Evolutionary conservation across 2,888 invertebrate genomes (phyloP), one percentile per base, ranked within the genome.

Genomic region (Cheilosia soror): DNA sequence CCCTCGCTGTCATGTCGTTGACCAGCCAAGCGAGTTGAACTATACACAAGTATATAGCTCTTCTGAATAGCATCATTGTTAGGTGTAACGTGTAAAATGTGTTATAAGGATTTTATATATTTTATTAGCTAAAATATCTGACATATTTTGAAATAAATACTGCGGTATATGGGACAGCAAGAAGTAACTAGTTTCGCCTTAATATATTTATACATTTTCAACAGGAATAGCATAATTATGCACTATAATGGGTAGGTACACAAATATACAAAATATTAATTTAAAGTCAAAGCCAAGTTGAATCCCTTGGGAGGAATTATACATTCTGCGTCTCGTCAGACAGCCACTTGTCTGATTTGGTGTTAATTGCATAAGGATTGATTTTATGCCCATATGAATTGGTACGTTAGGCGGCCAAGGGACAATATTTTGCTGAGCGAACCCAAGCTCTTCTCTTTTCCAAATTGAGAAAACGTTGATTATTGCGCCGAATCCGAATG

Each of bases 291-390:
- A 31, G n/a, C 37, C 75, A 51, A 62, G 13, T 6, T 42, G 63
- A 68, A 76, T 63, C 85, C 76, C 80, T 55, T 72, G 81, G 81
- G 81, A 66, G 57, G 33, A 57, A 66, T 85, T 81, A 71, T 77
- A 85, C 72, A 85, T 77, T 81, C 66, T 85, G 68, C 68, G 81
- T 66, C 81, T 71, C 80, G 85, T 77, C 85, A 85, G 77, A 81
- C 85, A 81, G 85, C 85, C 85, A 85, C 85, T 85, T 85, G 85
- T 85, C 85, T 85, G 85, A 85, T 85, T 85, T 85, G 81, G 85
- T 77, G 68, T 72, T 85, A 85, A 85, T 85, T 85, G 85, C 72
- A 77, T 85, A 77, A 85, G 76, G 85, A 85, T 85, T 81, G 85
- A 85, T 85, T 81, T 81, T 76, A 85, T 81, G 81, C 85, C 81